Base-by-base conservation (phyloP, 2,888 invertebrate species). In the Microctonus brassicae region DNA sequence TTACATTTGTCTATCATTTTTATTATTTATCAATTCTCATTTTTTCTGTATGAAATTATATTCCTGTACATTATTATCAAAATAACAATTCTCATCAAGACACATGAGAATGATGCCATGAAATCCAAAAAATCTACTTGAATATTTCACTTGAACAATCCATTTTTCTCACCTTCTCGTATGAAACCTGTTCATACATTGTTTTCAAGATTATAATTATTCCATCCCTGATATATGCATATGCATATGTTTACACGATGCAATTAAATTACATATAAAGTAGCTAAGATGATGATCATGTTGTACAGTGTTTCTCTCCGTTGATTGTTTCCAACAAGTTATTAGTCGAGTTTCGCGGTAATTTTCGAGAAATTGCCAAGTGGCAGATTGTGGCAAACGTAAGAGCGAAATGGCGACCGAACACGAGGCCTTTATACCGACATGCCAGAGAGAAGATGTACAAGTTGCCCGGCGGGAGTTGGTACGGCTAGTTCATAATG, bases 241-340 rank as follows among this genome's bases (percentile, higher is more conserved):
- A 47, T 47, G 17, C 17, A 13, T 24, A 55, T n/a, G 26, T 55
- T 55, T 55, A 24, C 1, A 4, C n/a, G n/a, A 29, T 42, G 52
- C 29, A 52, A 13, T 29, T 52, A 64, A 52, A 24, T 55, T 55
- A 64, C 11, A 42, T 20, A 33, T 33, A 17, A 20, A 42, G 47
- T 52, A 29, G 42, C 24, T 52, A 63, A 61, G 34, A 39, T 20
- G 36, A 61, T 63, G 29, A 39, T 63, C 17, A 63, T n/a, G 36
- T 39, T 47, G 17, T 24, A 20, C 17, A 66, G 55, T 66, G 66
- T 67, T 71, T 67, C 67, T 47, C 24, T 20, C 47, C 61, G 62
- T 61, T 72, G 72, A 72, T 67, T 68, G 67, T 72, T 67, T 72
- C 42, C 58, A 67, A 67, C 72, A 72, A 72, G 47, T 72, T 68